Percentiles rank a stretch among this genome's conserved stretches.
Evolutionary conservation across 2,797 vertebrate species (phyloP).

Genomic region (Botia kubotai): DNA sequence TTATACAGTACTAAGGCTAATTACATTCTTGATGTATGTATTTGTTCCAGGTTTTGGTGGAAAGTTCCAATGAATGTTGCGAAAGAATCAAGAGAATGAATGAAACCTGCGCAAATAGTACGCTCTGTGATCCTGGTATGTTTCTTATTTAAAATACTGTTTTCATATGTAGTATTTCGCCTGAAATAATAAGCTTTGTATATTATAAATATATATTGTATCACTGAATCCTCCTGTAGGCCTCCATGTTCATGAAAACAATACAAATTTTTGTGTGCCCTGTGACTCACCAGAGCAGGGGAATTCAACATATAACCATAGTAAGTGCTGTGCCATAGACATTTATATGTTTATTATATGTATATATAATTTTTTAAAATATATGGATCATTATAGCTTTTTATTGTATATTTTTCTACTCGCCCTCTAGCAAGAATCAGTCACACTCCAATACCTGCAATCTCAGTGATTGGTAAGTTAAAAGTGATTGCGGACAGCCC

Average conservation of each 20-base stretch:
- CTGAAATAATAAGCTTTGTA: background rate
- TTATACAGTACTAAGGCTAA: background rate
- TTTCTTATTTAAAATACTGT: background rate
- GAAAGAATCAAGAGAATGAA: conserved; percentile 73
- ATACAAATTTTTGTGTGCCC: conserved; percentile 82
- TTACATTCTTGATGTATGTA: conserved; percentile 7
- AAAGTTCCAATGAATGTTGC: conserved; percentile 76
- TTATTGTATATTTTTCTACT: background rate
- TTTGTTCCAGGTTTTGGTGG: conserved; percentile 72
- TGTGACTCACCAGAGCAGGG: conserved; percentile 78
- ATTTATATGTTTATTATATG: background rate
- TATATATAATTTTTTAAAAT: too few relatives aligned
- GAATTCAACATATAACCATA: conserved; percentile 75
- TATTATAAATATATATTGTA: background rate
- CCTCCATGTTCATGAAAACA: conserved; percentile 84
- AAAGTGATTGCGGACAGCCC: background rate
- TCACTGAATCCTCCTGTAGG: conserved; percentile 71
- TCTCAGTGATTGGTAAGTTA: conserved; percentile 78
- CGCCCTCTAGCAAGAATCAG: conserved; percentile 63
- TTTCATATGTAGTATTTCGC: background rate
- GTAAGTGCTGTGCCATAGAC: conserved; percentile 64
- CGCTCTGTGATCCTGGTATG: conserved; percentile 80
- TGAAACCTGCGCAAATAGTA: conserved; percentile 77
- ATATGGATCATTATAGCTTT: too few relatives aligned
- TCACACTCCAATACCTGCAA: conserved; percentile 72